Evolutionary conservation across 2,888 invertebrate species (phyloP).

Genomic region (Salpingus planirostris): DNA sequence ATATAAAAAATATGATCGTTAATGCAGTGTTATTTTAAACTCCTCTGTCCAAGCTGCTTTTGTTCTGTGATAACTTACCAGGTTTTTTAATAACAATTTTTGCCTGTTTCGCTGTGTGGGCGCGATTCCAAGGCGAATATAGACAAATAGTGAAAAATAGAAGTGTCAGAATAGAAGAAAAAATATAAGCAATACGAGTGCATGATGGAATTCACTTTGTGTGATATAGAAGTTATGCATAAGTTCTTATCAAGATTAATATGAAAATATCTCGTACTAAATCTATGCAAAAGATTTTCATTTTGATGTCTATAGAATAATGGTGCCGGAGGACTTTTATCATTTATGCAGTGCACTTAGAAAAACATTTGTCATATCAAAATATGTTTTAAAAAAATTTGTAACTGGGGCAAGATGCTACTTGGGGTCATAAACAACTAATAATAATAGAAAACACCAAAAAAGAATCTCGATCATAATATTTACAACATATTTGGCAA

Average conservation of each 20-base stretch:
- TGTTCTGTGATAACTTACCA: slow-evolving; percentile 44
- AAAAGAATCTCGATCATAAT: no score
- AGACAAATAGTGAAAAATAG: slow-evolving; percentile 46
- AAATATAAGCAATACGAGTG: slow-evolving; percentile 42
- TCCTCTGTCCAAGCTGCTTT: slow-evolving; percentile 42
- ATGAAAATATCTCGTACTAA: no score
- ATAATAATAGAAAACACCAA: no score
- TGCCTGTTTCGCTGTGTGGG: slow-evolving; percentile 45
- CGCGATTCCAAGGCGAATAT: slow-evolving; percentile 45
- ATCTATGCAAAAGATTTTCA: no score
- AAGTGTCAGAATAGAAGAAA: slow-evolving; percentile 46
- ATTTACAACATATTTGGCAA: slow-evolving; percentile 23
- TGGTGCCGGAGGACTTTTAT: no score
- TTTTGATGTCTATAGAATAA: no score
- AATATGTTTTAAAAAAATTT: slow-evolving; percentile 6
- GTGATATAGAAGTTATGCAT: no score
- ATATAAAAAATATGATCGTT: slow-evolving; percentile 23
- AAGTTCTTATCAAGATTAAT: no score
- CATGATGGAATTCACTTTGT: slow-evolving; percentile 37
- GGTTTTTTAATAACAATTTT: slow-evolving; percentile 44
- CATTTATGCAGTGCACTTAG: neutral
- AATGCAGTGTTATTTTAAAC: slow-evolving; percentile 30
- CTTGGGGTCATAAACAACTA: slow-evolving; percentile 34
- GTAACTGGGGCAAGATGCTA: slow-evolving; percentile 32
- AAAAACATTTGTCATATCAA: slow-evolving; percentile 5